Conservation (phyloP, 2,113 vertebrate genomes). For the Danionella cerebrum region DNA sequence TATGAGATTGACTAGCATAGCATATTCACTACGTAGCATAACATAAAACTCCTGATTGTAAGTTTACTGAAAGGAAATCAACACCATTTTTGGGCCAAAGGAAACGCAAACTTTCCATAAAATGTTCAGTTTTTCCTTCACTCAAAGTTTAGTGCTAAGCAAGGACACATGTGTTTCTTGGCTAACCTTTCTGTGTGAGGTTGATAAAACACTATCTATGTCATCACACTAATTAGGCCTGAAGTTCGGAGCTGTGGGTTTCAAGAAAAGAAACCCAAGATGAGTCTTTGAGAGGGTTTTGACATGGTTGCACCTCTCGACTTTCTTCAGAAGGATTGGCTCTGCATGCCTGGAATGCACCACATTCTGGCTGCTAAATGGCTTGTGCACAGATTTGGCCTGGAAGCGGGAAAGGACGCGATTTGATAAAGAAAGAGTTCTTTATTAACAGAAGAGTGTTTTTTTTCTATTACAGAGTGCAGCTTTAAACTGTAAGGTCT, state of each 20-base stretch:
- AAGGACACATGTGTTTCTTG: background rate
- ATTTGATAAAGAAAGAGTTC: slow-evolving; percentile 29
- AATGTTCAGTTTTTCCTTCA: too few relatives aligned
- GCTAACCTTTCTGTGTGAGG: background rate
- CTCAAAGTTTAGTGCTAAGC: background rate
- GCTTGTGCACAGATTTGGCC: slow-evolving; percentile 50
- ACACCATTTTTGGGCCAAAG: too few relatives aligned
- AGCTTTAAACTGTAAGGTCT: background rate
- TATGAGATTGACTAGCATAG: too few relatives aligned
- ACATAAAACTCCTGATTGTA: too few relatives aligned
- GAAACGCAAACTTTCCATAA: too few relatives aligned
- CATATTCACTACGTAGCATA: too few relatives aligned
- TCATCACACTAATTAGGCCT: background rate
- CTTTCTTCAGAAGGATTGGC: background rate
- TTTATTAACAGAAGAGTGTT: slow-evolving; percentile 19
- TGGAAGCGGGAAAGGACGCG: slow-evolving; percentile 23
- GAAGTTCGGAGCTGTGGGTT: background rate
- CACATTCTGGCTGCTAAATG: slow-evolving; percentile 60
- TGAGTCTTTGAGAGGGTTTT: background rate
- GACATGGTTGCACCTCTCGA: background rate
- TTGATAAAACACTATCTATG: slow-evolving; percentile 6
- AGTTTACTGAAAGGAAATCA: too few relatives aligned
- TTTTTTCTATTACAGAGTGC: slow-evolving; percentile 15
- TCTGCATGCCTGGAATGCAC: slow-evolving; percentile 41
- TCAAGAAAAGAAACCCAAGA: background rate